These are phyloP conservation scores for Himantopus leucocephalus DNA, from an alignment of 2,113 vertebrate species.

Conservation along the genomic window DNA sequence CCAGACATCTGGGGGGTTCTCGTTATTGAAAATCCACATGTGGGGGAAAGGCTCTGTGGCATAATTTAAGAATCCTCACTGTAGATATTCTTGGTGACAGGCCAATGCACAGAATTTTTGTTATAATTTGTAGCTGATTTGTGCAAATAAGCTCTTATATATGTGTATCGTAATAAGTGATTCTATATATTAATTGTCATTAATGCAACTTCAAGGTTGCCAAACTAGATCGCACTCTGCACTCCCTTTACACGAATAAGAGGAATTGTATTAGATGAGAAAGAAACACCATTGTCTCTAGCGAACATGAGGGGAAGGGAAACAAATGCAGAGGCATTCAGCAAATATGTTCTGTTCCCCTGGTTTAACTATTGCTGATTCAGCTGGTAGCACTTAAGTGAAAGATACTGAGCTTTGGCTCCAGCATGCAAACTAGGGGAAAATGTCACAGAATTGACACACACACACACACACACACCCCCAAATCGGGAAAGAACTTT, in stretches of 20 bases:
- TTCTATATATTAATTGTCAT: neutral
- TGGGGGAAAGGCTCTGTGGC: neutral
- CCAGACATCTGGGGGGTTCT: neutral
- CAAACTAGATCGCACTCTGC: neutral
- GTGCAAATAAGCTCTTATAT: neutral
- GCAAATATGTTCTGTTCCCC: neutral
- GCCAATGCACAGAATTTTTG: neutral
- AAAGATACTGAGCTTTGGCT: neutral
- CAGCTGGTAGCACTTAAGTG: neutral
- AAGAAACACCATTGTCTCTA: neutral
- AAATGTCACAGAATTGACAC: neutral
- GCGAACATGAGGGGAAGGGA: neutral
- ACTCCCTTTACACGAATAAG: neutral
- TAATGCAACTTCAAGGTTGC: neutral
- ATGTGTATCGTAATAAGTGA: neutral
- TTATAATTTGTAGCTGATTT: neutral
- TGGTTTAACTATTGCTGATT: neutral
- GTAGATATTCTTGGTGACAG: neutral
- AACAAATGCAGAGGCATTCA: neutral
- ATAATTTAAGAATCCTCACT: neutral
- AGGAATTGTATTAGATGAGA: neutral
- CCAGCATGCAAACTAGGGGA: too few relatives aligned
- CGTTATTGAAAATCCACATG: neutral
- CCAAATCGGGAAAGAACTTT: neutral
- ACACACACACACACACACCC: too few relatives aligned